phyloP scores from a whole-genome alignment of 2,888 invertebrate genomes.

The Drosophila greeni region DNA sequence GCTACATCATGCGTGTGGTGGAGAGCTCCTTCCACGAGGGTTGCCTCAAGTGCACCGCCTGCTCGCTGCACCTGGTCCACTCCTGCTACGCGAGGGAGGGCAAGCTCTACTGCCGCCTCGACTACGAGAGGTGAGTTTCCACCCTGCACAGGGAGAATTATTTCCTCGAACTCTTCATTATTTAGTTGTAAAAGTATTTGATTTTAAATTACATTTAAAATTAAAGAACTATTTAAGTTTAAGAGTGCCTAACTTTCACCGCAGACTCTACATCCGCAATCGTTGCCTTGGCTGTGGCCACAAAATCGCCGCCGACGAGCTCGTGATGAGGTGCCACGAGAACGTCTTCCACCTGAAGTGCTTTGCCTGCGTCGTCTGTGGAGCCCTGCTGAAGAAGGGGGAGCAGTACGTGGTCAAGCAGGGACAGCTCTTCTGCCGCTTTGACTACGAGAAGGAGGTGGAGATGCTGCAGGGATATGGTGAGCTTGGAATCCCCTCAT shows the following conservation, averaged over 20 bases:
- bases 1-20: conserved; percentile 86
- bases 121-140: conserved; percentile 86
- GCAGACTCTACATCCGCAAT: conserved; percentile 85
- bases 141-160: neutral
- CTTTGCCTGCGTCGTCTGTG: conserved; percentile 89
- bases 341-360: conserved; percentile 89
- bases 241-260: neutral
- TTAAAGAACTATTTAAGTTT: no score
- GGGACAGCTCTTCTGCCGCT: conserved; percentile 88
- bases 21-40: conserved; percentile 87
- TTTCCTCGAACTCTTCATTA: neutral
- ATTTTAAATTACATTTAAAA: neutral
- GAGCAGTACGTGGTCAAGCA: conserved; percentile 89
- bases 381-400: conserved; percentile 86
- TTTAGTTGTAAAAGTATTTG: neutral
- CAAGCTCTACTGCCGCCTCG: conserved; percentile 87
- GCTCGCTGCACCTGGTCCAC: conserved; percentile 84
- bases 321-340: conserved; percentile 88
- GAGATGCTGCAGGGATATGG: conserved; percentile 84
- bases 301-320: conserved; percentile 85
- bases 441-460: conserved; percentile 89
- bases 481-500: conserved; percentile 42
- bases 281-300: conserved; percentile 86
- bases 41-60: conserved; percentile 87
- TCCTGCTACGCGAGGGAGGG: conserved; percentile 88